phyloP scores from a whole-genome alignment of 2,113 vertebrate genomes.

The Dasyprocta punctata region DNA sequence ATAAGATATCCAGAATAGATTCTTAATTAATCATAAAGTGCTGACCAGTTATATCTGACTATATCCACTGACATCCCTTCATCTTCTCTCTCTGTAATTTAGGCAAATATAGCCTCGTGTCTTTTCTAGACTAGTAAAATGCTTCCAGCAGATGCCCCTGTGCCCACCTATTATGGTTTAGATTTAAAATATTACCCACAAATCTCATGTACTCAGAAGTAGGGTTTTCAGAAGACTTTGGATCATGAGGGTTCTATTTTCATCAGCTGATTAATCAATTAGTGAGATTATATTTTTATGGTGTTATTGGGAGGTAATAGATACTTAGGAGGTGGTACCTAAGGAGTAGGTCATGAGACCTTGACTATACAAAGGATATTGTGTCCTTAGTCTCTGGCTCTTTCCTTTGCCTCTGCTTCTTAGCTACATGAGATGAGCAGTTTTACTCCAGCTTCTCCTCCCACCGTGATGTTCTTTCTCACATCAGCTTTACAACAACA shows the following conservation, averaged over 20 bases:
- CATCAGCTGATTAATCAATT: neutral
- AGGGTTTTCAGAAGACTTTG: neutral
- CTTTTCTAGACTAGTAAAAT: neutral
- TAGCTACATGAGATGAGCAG: neutral
- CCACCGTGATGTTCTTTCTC: neutral
- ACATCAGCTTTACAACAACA: neutral
- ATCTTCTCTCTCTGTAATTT: neutral
- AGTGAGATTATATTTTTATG: neutral
- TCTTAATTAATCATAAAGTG: neutral
- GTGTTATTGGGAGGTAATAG: neutral
- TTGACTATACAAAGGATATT: neutral
- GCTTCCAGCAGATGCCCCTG: neutral
- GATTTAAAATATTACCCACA: neutral
- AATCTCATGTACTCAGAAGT: neutral
- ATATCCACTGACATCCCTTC: neutral
- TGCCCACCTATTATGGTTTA: neutral
- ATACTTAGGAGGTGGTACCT: neutral
- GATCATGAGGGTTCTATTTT: neutral
- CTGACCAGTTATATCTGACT: neutral
- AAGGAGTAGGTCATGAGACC: neutral
- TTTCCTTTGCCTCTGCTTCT: neutral
- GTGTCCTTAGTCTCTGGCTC: neutral
- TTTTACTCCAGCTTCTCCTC: neutral
- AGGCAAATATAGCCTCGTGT: neutral
- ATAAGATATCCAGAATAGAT: neutral